Conservation (phyloP, 2,797 vertebrate genomes). For the Pantherophis vulpinus region DNA sequence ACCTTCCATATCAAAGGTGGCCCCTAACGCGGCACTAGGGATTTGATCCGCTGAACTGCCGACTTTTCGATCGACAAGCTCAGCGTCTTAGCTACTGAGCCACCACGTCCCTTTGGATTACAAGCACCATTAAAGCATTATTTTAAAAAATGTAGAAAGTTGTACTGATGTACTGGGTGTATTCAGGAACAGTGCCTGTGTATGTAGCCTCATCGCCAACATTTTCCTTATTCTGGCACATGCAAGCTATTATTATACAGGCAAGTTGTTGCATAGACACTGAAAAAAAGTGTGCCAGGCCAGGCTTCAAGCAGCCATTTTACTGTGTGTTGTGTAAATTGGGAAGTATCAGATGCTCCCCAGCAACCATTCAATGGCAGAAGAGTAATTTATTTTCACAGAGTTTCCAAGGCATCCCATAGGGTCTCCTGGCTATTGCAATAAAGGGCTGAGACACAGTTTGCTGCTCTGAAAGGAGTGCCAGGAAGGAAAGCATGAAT, state of each 20-base stretch:
- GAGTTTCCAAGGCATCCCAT: accelerated
- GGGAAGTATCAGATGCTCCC: neutral
- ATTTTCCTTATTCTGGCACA: neutral
- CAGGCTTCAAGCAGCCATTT: neutral
- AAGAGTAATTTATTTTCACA: neutral
- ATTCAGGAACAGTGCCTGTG: neutral
- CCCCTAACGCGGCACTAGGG: no score
- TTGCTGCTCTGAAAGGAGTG: neutral
- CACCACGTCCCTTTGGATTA: neutral
- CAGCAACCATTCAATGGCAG: neutral
- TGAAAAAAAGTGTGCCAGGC: neutral
- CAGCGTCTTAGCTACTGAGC: no score
- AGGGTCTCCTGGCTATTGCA: neutral
- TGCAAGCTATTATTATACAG: neutral
- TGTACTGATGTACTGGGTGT: neutral
- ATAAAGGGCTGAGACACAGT: neutral
- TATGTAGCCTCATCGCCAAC: neutral
- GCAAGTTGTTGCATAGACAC: neutral
- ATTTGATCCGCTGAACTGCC: no score
- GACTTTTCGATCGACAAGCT: no score
- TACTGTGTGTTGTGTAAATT: neutral
- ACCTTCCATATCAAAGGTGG: no score
- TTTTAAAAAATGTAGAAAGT: neutral
- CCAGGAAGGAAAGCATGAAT: neutral
- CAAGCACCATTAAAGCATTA: neutral